Percentiles rank a stretch among this genome's conserved stretches.
These are phyloP conservation scores for Oryctolagus cuniculus DNA, from an alignment of 2,113 vertebrate genomes.

Conservation along the genomic window mOryCun1.1 NC_091433.1:185766001-185766500, in stretches of 20 bases:
- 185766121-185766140: neutral
- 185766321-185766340: neutral
- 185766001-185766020: neutral
- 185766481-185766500: conserved; percentile 16
- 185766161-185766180: neutral
- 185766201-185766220: neutral
- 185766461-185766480: neutral
- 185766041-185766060: neutral
- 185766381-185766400: conserved; percentile 12
- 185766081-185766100: neutral
- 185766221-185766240: neutral
- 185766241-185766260: neutral
- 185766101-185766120: neutral
- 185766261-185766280: neutral
- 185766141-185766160: neutral
- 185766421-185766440: neutral
- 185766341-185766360: neutral
- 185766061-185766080: neutral
- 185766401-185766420: neutral
- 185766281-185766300: neutral
- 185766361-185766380: neutral
- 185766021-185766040: neutral
- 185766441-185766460: neutral
- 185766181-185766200: neutral
- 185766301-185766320: neutral